These are phyloP conservation scores for Alcedo atthis DNA, from an alignment of 2,797 vertebrate species.

Conservation along the genomic window DNA sequence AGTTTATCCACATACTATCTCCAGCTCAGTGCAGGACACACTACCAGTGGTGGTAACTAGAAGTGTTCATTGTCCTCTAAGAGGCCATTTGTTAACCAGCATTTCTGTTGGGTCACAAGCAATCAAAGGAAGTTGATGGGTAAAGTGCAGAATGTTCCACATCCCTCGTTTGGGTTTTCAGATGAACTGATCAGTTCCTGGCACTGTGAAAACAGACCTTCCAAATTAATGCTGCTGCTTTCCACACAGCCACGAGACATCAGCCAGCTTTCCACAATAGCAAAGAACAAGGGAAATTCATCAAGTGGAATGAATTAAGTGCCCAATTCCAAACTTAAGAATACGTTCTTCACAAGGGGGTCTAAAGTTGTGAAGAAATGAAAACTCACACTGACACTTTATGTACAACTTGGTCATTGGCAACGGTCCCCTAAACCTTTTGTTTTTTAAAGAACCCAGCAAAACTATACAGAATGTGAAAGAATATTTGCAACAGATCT, in stretches of 20 bases:
- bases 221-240: conserved; percentile 10
- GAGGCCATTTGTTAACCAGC: neutral
- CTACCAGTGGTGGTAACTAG: neutral
- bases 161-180: conserved; percentile 15
- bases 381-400: conserved; percentile 65
- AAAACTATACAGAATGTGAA: conserved; percentile 71
- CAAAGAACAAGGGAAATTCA: conserved; percentile 11
- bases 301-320: conserved; percentile 7
- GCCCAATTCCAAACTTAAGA: conserved; percentile 36
- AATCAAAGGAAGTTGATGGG: neutral
- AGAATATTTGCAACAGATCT: conserved; percentile 73
- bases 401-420: conserved; percentile 64
- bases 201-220: conserved; percentile 32
- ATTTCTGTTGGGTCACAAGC: neutral
- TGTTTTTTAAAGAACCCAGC: conserved; percentile 63
- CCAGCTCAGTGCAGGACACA: neutral
- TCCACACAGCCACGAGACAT: conserved; percentile 13
- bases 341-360: conserved; percentile 14
- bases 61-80: neutral
- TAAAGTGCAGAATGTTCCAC: neutral
- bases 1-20: neutral
- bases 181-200: conserved; percentile 7
- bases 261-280: neutral
- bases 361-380: conserved; percentile 23
- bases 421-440: conserved; percentile 66